These are phyloP conservation scores for Boleophthalmus pectinirostris DNA, from an alignment of 2,113 vertebrate species.

Conservation along the genomic window DNA sequence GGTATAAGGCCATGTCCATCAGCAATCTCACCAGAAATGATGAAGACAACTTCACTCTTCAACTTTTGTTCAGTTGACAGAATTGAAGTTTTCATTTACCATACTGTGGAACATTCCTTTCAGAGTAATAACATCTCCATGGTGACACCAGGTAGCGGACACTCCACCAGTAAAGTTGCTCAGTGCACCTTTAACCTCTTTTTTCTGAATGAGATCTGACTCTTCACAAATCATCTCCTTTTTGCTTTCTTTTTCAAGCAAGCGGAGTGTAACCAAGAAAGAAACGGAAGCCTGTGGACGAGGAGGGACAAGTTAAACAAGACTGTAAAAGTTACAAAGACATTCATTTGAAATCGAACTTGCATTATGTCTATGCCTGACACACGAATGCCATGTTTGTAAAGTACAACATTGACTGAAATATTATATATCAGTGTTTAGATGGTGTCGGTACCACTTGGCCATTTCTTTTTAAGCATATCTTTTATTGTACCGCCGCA, in stretches of 20 bases:
- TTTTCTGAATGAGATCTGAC: constrained; percentile 13
- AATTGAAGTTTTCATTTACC: no score
- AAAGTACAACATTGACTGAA: constrained; percentile 6
- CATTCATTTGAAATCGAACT: neutral
- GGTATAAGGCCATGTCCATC: no score
- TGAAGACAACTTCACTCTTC: no score
- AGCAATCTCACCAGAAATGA: no score
- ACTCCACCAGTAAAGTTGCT: no score
- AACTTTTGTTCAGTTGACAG: no score
- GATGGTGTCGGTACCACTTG: neutral
- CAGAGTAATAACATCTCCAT: no score
- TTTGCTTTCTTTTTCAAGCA: constrained; percentile 70
- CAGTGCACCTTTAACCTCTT: constrained; percentile 39
- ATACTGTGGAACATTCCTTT: no score
- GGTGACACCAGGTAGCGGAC: no score
- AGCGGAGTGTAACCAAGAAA: constrained; percentile 54
- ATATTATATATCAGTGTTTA: constrained; percentile 52
- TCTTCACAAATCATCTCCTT: constrained; percentile 62
- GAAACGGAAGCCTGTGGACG: neutral
- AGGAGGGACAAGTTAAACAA: constrained; percentile 14
- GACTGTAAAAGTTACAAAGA: constrained; percentile 15
- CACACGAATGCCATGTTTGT: constrained; percentile 16
- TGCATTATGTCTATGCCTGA: constrained; percentile 3
- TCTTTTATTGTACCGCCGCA: constrained; percentile 11
- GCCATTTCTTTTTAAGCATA: constrained; percentile 39